Evolutionary conservation across 2,113 vertebrate species (phyloP).

Genomic region (Cromileptes altivelis): DNA sequence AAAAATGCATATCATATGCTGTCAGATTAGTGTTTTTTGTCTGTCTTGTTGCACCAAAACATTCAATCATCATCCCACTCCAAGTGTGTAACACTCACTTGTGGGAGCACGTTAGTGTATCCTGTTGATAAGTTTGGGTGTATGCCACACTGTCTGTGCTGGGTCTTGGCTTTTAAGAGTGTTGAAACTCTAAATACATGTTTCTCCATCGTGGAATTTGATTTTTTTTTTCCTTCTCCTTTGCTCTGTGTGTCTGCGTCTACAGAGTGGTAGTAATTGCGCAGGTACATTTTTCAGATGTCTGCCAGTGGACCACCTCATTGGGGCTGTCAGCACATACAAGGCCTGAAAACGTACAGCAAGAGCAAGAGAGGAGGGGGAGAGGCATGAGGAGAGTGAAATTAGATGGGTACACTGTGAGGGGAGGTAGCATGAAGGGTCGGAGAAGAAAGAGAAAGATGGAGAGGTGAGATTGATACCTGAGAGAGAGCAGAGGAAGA

Average conservation of each 20-base stretch:
- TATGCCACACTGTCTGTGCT: slow-evolving; percentile 7
- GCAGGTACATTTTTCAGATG: slow-evolving; percentile 79
- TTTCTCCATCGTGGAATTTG: slow-evolving; percentile 52
- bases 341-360: slow-evolving; percentile 54
- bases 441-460: not conserved
- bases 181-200: slow-evolving; percentile 75
- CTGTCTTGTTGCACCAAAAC: slow-evolving; percentile 1
- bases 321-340: slow-evolving; percentile 78
- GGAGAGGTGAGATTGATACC: slow-evolving; percentile 46
- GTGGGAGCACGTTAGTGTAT: not conserved
- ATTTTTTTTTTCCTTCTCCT: not conserved
- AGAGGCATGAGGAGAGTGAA: slow-evolving; percentile 15
- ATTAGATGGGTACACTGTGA: slow-evolving; percentile 45
- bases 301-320: slow-evolving; percentile 73
- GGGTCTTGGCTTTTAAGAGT: slow-evolving; percentile 30
- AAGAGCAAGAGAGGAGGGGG: not conserved
- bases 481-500: slow-evolving; percentile 21
- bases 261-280: slow-evolving; percentile 66
- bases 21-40: not conserved
- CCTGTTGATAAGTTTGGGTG: not conserved
- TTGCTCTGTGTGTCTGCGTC: slow-evolving; percentile 42
- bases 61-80: slow-evolving; percentile 1
- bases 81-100: not conserved
- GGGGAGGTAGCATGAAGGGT: slow-evolving; percentile 14
- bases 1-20: not conserved